Base-by-base conservation (phyloP, 1,140 invertebrate genomes). In the Phenacoccus solenopsis region DNA sequence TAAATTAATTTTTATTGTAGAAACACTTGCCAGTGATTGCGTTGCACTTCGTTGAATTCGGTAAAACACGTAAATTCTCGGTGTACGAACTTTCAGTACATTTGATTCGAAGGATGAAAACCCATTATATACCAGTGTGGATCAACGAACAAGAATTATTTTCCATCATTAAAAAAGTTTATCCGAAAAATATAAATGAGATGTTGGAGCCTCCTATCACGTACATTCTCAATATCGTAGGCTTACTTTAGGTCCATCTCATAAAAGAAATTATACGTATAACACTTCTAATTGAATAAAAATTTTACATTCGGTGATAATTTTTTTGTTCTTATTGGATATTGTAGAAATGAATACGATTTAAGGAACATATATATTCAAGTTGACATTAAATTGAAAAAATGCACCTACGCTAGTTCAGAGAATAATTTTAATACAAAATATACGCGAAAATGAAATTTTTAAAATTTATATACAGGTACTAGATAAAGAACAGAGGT, bases 351-450 rank as follows among this genome's bases (percentile, higher is more conserved):
- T 49, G 38, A 49, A 49, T 10, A 16, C 5, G 16, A 49, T 49
- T n/a, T 49, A 49, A 49, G 13, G 3, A 49, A 49, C 5, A 9
- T 9, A 5, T 49, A 16, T 49, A 49, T 49, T 49, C 13, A 49
- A n/a, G 4, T 49, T n/a, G 20, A 49, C 38, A 49, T 49, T 4
- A 2, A 2, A 16, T 10, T 64, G 13, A 64, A 64, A 64, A 64
- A 64, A 64, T 25, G 12, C 21, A 27, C 59, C 21, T 64, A 64
- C 2, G 21, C 25, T 64, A 64, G 13, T 64, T 64, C 59, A 22
- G 22, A 10, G 25, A 64, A 64, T 64, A 64, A 64, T 64, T 64
- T 27, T 64, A 27, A 64, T 64, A 64, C 59, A 64, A 64, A 64
- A 64, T 64, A 25, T 64, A 64, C 59, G 25, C 25, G 59, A 64